phyloP scores from a whole-genome alignment of 2,113 vertebrate genomes.

The Platycercus adscitus region DNA sequence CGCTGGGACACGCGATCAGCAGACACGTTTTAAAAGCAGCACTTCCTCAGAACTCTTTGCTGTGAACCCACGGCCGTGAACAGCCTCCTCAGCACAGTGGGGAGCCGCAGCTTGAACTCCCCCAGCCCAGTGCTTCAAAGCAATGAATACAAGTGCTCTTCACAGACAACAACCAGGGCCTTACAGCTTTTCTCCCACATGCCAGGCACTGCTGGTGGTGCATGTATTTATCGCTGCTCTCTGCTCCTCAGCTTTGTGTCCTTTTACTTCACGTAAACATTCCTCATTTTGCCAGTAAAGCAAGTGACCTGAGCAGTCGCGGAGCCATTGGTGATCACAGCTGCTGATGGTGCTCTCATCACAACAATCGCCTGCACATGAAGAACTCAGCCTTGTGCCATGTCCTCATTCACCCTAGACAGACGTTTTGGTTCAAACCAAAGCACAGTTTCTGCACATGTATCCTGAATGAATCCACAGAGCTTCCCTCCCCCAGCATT shows the following conservation, averaged over 20 bases:
- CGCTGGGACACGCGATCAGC: neutral
- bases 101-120: neutral
- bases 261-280: neutral
- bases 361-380: rapidly evolving
- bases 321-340: neutral
- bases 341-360: neutral
- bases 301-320: neutral
- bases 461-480: neutral
- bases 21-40: neutral
- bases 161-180: neutral
- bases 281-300: neutral
- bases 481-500: neutral
- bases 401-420: rapidly evolving
- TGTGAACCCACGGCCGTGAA: neutral
- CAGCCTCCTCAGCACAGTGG: neutral
- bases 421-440: neutral
- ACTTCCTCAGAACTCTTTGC: neutral
- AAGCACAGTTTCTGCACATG: neutral
- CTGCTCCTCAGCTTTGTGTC: neutral
- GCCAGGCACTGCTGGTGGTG: neutral
- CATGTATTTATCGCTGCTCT: neutral
- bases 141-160: neutral
- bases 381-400: neutral
- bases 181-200: neutral
- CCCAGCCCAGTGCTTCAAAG: neutral